Base-by-base conservation (phyloP, 2,888 invertebrate genomes). In the Habrosyne pyritoides region DNA sequence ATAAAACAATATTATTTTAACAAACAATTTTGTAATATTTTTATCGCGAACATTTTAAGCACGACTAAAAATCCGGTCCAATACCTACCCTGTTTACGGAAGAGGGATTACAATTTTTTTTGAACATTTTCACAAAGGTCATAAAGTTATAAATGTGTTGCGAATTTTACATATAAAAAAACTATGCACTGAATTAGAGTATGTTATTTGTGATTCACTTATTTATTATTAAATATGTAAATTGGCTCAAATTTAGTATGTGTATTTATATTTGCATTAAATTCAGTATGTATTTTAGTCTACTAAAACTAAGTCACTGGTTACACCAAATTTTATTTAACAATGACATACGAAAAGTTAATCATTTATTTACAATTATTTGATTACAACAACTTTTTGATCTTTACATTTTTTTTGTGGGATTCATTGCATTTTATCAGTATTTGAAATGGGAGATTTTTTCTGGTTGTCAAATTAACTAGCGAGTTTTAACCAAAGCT, bases 241-340 rank as follows among this genome's bases (percentile, higher is more conserved):
- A n/a, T n/a, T n/a, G n/a, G n/a, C n/a, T n/a, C n/a, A n/a, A n/a
- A n/a, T n/a, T n/a, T n/a, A n/a, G n/a, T n/a, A n/a, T n/a, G n/a
- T 33, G 0, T 1, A 7, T 4, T 18, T 14, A 12, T n/a, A 18
- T 42, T 42, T 42, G 14, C 14, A 18, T 2, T 1, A 42, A 18
- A 42, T 42, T 6, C 42, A 33, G 2, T 1, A 33, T 5, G 8
- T 33, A 2, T n/a, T 33, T 33, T 42, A n/a, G 14, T 18, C 18
- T 18, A 18, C 7, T 42, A 8, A 42, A 18, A 42, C 18, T 42
- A 42, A 18, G 18, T 18, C 1, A 57, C 56, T 64, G 65, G 65
- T 68, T 75, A 80, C 76, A 79, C 75, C 79, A 80, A 80, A 71
- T 55, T 67, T 74, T 80, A 77, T 78, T 77, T 78, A 77, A 12